Conservation (phyloP, 2,888 invertebrate genomes). For the Oscheius myriophilus region DNA sequence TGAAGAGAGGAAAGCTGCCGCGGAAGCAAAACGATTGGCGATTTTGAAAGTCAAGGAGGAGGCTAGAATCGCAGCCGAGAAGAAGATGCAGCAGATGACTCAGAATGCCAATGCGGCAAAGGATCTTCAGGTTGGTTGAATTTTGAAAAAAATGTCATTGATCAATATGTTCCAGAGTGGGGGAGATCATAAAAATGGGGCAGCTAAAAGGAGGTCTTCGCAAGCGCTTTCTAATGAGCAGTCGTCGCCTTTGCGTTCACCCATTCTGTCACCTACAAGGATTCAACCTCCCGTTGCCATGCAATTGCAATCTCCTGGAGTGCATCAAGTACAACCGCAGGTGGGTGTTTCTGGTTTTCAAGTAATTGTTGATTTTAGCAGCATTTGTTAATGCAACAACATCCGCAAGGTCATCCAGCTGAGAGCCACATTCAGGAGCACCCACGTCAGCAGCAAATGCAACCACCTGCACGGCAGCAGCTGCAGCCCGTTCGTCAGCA, state of each 20-base stretch:
- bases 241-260: no score
- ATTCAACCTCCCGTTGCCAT: neutral
- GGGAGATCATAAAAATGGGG: no score
- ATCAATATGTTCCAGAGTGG: no score
- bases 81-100: conserved; percentile 7
- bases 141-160: no score
- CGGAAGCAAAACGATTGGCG: neutral
- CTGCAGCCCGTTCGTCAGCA: conserved; percentile 1
- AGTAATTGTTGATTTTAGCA: conserved; percentile 28
- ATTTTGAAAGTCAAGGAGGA: conserved; percentile 17
- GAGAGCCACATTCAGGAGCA: conserved; percentile 20
- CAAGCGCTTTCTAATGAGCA: neutral
- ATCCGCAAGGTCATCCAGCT: conserved; percentile 7
- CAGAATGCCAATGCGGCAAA: no score
- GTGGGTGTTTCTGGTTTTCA: neutral
- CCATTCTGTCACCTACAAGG: neutral
- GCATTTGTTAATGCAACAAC: conserved; percentile 32
- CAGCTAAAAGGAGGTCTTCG: no score
- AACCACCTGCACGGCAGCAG: conserved; percentile 1
- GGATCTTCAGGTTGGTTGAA: no score
- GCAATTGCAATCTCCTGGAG: neutral
- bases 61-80: neutral
- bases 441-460: conserved; percentile 27
- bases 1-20: conserved; percentile 18
- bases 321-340: conserved; percentile 1